Evolutionary conservation across 2,797 vertebrate species (phyloP).

Genomic region (Rhynchotus rufescens): DNA sequence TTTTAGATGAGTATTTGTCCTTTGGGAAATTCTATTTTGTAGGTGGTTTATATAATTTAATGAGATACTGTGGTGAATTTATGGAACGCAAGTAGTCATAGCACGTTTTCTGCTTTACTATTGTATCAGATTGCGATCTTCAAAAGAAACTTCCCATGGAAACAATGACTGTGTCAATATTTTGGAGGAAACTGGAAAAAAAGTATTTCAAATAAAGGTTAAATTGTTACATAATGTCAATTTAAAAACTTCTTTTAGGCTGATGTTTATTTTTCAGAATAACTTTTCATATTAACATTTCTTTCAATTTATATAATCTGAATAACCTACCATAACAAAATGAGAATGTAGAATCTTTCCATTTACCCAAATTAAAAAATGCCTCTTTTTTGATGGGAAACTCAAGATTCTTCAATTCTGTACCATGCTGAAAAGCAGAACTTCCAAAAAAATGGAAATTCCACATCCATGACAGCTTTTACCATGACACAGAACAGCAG

Average conservation of each 20-base stretch:
- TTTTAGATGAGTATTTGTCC: background rate
- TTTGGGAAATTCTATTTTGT: slow-evolving; percentile 27
- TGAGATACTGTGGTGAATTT: background rate
- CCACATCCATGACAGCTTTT: background rate
- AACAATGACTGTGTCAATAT: background rate
- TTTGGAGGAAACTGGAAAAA: background rate
- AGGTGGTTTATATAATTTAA: slow-evolving; percentile 27
- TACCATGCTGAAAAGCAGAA: background rate
- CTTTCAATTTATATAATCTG: background rate
- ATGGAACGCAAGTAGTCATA: background rate
- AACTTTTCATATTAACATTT: background rate
- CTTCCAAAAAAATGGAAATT: background rate
- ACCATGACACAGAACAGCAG: background rate
- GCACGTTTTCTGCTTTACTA: background rate
- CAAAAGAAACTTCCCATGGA: background rate
- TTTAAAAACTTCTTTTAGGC: background rate
- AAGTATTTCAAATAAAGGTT: background rate
- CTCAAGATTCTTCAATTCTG: accelerated
- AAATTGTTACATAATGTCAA: background rate
- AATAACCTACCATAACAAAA: background rate
- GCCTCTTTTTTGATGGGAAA: accelerated
- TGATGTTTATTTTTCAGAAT: background rate
- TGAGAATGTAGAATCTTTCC: background rate
- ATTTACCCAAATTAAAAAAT: background rate
- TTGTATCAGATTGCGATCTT: background rate